phyloP scores from a whole-genome alignment of 2,797 vertebrate species.

The Prunella strophiata region DNA sequence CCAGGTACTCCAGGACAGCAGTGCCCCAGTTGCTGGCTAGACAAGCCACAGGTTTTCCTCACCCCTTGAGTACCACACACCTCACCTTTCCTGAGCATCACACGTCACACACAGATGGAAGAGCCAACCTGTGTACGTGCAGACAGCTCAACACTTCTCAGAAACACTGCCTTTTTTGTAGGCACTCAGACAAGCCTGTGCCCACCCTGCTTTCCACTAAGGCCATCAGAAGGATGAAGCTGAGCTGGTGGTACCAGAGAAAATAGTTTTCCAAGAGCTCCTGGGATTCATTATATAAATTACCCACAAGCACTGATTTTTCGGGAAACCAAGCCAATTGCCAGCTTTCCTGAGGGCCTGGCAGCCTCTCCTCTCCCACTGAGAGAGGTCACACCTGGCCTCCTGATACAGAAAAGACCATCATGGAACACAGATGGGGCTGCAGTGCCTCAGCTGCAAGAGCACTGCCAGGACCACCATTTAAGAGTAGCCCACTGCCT shows the following conservation, averaged over 20 bases:
- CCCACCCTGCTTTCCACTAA: not conserved
- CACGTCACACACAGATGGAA: not conserved
- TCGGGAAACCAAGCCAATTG: not conserved
- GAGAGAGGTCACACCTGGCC: not conserved
- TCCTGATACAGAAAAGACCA: not conserved
- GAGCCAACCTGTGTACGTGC: not conserved
- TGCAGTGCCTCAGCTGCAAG: not conserved
- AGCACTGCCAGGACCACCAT: not conserved
- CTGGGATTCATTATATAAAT: not conserved
- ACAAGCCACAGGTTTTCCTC: not conserved
- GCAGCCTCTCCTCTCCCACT: not conserved
- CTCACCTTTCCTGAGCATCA: not conserved
- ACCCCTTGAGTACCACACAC: not conserved
- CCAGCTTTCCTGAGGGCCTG: not conserved
- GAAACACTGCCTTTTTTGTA: not conserved
- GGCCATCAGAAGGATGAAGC: not conserved
- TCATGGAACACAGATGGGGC: not conserved
- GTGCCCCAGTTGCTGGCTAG: not conserved
- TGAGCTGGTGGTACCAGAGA: not conserved
- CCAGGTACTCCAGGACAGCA: accelerated
- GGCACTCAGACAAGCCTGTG: not conserved
- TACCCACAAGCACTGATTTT: not conserved
- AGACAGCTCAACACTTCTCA: not conserved
- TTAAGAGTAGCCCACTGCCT: not conserved
- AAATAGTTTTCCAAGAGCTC: not conserved